Evolutionary conservation across 2,113 vertebrate genomes (phyloP).

Genomic region (Panthera tigris): DNA sequence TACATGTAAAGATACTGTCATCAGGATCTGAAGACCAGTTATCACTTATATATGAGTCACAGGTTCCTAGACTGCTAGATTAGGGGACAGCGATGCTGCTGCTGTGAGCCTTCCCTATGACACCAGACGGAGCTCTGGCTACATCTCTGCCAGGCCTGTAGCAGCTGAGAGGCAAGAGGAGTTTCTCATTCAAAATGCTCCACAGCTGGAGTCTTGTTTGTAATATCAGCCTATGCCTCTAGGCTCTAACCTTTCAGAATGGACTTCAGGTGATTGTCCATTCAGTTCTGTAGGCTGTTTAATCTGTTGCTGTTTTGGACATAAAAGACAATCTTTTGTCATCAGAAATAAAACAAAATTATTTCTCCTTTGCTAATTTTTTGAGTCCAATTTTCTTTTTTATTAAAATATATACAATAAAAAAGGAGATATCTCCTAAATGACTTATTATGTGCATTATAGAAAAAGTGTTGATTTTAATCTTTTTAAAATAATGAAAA

Average conservation of each 20-base stretch:
- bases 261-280: neutral
- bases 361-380: neutral
- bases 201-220: neutral
- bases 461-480: neutral
- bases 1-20: neutral
- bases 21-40: neutral
- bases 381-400: neutral
- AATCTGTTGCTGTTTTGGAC: neutral
- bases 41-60: neutral
- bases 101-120: neutral
- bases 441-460: neutral
- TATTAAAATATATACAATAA: neutral
- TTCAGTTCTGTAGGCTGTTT: neutral
- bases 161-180: neutral
- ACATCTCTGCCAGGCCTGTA: neutral
- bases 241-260: neutral
- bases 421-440: neutral
- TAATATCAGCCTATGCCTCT: neutral
- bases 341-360: neutral
- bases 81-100: neutral
- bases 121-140: neutral
- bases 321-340: neutral
- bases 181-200: neutral
- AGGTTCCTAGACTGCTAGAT: neutral
- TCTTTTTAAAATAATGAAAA: conserved; percentile 4